Base-by-base conservation (phyloP, 2,797 vertebrate genomes). In the Fistularia tabacaria region DNA sequence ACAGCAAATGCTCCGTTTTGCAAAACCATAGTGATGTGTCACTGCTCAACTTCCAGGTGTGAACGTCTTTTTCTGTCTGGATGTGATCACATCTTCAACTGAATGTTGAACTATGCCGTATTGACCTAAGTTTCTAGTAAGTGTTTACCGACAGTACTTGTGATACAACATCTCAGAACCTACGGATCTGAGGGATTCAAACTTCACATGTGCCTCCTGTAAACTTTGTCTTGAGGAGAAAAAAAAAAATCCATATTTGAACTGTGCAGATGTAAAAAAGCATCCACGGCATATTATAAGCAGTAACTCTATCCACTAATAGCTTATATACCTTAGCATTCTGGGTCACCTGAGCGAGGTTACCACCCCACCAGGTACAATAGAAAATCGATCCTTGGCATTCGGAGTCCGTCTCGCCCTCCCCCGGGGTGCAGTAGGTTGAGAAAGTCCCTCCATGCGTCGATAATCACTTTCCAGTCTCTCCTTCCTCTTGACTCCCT, bases 381-480 rank as follows among this genome's bases (percentile, higher is more conserved):
- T 47, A 14, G 86, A 85, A 60, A 85, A 83, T 40, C 67, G 74
- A 63, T 88, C 87, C 37, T 82, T 88, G 36, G 77, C 63, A 39
- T 71, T 79, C 40, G 79, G 67, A 25, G 82, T 87, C 37, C 75
- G 73, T 36, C 85, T 85, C 53, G 73, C 77, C 13, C 73, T 70
- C 42, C 83, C 69, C 3, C n/a, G 66, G 38, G 71, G 11, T 1
- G 59, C 65, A 10, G 57, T 46, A 43, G 68, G 49, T 10, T 0
- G 44, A 14, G 83, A 77, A 6, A 91, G 82, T 12, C 85, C 89
- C 59, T 91, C 89, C 59, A 90, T 69, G 53, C 62, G 75, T 40
- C 81, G 58, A 40, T 64, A 25, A 47, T 87, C 73, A 7, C 58
- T 81, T 68, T 89, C 84, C 13, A 83, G 62, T 67, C 89, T 79